These are phyloP conservation scores for Troglohyphantes excavatus DNA, from an alignment of 2,888 invertebrate species.

Conservation along the genomic window DNA sequence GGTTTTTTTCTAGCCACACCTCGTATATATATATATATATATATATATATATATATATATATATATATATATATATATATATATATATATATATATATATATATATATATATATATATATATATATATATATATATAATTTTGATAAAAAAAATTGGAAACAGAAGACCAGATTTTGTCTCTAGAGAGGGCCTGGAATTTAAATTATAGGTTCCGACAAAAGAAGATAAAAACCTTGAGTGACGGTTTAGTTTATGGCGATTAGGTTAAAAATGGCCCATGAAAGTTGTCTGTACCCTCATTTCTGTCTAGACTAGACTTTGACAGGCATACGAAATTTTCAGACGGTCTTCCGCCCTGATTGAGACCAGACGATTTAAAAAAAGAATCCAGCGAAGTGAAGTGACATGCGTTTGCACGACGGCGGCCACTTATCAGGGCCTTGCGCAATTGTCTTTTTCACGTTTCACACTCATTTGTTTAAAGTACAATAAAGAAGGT, in stretches of 20 bases:
- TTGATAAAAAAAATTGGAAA: no score
- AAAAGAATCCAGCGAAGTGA: not conserved
- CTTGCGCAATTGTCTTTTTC: not conserved
- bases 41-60: no score
- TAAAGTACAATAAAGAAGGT: not conserved
- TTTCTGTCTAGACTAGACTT: conserved; percentile 9
- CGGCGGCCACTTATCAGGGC: not conserved
- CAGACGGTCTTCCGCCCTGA: conserved; percentile 5
- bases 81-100: no score
- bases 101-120: no score
- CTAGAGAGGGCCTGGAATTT: no score
- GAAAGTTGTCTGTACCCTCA: not conserved
- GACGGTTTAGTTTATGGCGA: not conserved
- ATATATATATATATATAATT: no score
- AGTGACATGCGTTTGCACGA: not conserved
- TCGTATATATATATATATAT: no score
- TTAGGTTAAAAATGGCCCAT: not conserved
- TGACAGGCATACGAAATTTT: conserved; percentile 4
- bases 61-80: no score
- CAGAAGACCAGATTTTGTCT: no score
- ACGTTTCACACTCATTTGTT: not conserved
- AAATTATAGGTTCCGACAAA: no score
- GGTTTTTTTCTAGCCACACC: no score
- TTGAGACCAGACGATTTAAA: conserved; percentile 4
- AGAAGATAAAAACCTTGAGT: not conserved